Percentiles rank a stretch among this genome's conserved stretches.
These are phyloP conservation scores for Bicyclus anynana DNA, from an alignment of 1,140 invertebrate genomes.

Conservation along the genomic window DNA sequence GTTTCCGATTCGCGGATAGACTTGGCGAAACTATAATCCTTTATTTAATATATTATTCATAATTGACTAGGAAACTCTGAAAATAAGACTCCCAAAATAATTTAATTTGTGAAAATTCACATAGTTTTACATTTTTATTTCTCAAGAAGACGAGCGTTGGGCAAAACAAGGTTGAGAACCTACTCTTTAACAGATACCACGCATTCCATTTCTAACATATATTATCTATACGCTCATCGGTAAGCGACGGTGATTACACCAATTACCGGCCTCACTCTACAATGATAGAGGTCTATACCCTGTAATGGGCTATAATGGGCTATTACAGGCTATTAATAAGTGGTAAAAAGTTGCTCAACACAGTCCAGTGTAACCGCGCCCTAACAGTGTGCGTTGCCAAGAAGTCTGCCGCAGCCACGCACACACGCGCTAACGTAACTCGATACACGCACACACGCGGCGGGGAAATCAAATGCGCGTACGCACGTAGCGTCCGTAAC, in stretches of 20 bases:
- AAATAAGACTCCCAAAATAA: too few species aligned
- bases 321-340: conserved; percentile 39
- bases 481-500: conserved; percentile 32
- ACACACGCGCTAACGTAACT: conserved; percentile 36
- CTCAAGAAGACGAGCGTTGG: too few species aligned
- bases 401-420: conserved; percentile 55
- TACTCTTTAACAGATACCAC: conserved; percentile 8
- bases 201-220: conserved; percentile 18
- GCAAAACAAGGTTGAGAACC: too few species aligned
- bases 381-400: conserved; percentile 51
- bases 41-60: too few species aligned
- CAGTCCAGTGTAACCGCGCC: conserved; percentile 28
- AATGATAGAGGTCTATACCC: conserved; percentile 33
- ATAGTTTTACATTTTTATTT: too few species aligned
- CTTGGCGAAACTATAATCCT: too few species aligned
- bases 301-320: conserved; percentile 31
- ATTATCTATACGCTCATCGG: conserved; percentile 26
- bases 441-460: conserved; percentile 45
- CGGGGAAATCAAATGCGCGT: conserved; percentile 45
- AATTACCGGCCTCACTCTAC: conserved; percentile 29
- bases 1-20: too few species aligned
- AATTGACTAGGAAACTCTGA: too few species aligned
- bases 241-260: conserved; percentile 25
- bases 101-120: too few species aligned
- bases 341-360: conserved; percentile 34